Conservation (phyloP, 2,797 vertebrate species). For the Aplochiton taeniatus region DNA sequence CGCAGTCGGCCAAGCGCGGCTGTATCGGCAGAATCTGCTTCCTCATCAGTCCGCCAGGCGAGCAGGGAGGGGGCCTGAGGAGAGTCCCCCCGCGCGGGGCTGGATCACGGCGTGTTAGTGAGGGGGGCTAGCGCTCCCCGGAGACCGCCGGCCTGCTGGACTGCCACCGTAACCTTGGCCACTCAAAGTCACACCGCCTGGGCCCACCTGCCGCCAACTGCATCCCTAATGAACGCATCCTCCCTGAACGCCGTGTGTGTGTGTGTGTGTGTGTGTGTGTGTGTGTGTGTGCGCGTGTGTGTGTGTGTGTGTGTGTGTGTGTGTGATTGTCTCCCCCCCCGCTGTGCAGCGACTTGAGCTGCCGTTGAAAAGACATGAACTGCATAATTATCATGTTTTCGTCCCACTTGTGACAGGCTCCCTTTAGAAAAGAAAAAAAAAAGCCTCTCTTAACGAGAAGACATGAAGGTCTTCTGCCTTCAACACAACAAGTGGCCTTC, state of each 20-base stretch:
- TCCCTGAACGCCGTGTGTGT: not conserved
- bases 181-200: constrained; percentile 45
- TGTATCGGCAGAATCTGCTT: constrained; percentile 62
- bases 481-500: not conserved
- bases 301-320: not conserved
- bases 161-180: constrained; percentile 66
- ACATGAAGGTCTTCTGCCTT: not conserved
- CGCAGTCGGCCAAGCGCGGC: too few relatives aligned
- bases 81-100: constrained; percentile 46
- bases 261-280: not conserved
- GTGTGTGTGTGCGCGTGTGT: constrained; percentile 5
- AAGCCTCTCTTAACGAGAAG: not conserved
- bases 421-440: too few relatives aligned
- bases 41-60: constrained; percentile 63
- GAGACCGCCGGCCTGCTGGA: constrained; percentile 44
- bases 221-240: constrained; percentile 20
- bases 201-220: constrained; percentile 26
- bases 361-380: constrained; percentile 16
- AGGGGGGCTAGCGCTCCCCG: too few relatives aligned
- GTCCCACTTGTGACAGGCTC: constrained; percentile 5
- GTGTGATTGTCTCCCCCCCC: constrained; percentile 1
- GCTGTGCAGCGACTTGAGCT: not conserved
- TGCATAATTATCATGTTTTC: constrained; percentile 27
- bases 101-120: constrained; percentile 62
- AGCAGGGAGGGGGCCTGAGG: not conserved